phyloP scores from a whole-genome alignment of 2,113 vertebrate genomes.

The Centrocercus urophasianus region DNA sequence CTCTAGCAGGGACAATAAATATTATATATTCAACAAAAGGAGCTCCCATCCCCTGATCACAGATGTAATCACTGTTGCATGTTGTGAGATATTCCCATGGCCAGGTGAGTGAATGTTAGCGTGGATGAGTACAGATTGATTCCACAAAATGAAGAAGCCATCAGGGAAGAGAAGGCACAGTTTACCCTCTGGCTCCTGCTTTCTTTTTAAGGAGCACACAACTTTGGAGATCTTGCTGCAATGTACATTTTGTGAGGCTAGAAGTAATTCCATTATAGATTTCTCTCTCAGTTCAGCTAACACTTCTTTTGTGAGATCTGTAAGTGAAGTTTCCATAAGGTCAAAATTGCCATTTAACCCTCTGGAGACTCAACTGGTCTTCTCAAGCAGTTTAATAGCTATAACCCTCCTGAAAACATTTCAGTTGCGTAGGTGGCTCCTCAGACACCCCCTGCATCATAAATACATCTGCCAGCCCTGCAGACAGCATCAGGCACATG shows the following conservation, averaged over 20 bases:
- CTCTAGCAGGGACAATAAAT: background rate
- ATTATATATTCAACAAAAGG: background rate
- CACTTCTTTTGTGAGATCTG: conserved; percentile 26
- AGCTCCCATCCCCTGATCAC: fast-evolving
- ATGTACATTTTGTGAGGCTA: background rate
- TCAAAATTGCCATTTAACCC: conserved; percentile 57
- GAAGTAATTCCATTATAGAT: conserved; percentile 49
- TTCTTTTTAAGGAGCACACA: background rate
- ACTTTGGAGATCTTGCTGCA: background rate
- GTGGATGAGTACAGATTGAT: background rate
- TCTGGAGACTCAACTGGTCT: conserved; percentile 49
- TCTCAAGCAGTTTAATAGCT: conserved; percentile 59
- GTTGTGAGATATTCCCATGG: background rate
- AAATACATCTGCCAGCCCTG: conserved; percentile 11
- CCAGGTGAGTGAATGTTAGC: background rate
- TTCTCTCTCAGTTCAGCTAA: conserved; percentile 40
- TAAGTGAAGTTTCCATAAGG: conserved; percentile 45
- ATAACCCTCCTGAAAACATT: conserved; percentile 56
- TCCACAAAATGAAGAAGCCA: background rate
- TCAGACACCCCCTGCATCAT: conserved; percentile 35
- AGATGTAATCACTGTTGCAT: background rate
- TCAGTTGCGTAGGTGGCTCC: conserved; percentile 3
- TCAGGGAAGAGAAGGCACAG: background rate
- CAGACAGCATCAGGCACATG: background rate
- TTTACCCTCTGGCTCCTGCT: background rate